These are phyloP conservation scores for Clarias macrocephalus DNA, from an alignment of 2,113 vertebrate species.

Conservation along the genomic window DNA sequence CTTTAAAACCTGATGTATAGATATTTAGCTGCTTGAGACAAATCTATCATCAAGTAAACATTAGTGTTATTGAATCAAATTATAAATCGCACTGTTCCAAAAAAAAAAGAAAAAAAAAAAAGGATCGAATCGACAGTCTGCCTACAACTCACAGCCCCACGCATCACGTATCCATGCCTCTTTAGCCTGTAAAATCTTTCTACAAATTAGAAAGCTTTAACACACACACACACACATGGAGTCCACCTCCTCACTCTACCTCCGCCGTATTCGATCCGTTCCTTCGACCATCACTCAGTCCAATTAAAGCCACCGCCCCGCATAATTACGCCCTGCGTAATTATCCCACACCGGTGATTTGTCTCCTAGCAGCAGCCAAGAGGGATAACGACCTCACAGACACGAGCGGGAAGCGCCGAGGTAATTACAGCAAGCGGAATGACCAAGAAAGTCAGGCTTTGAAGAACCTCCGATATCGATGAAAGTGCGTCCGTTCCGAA, in stretches of 20 bases:
- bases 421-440: slow-evolving; percentile 42
- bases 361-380: slow-evolving; percentile 29
- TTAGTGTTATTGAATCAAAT: no score
- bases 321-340: slow-evolving; percentile 56
- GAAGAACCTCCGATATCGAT: neutral
- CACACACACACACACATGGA: neutral
- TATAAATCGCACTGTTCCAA: no score
- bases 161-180: neutral
- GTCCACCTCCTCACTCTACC: neutral
- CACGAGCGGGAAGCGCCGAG: neutral
- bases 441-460: neutral
- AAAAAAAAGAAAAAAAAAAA: no score
- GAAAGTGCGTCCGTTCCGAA: neutral
- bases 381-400: slow-evolving; percentile 37
- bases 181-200: neutral
- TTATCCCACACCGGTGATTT: slow-evolving; percentile 45
- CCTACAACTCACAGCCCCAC: neutral
- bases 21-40: no score
- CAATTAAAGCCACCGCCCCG: slow-evolving; percentile 41
- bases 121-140: no score
- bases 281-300: slow-evolving; percentile 42
- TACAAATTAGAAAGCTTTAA: neutral
- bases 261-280: slow-evolving; percentile 36
- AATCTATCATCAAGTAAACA: no score
- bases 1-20: no score